A percentile compares a stretch with the other conserved stretches of the same genome.
phyloP scores from a whole-genome alignment of 2,888 invertebrate genomes.

The Dicyrtomina minuta region DNA sequence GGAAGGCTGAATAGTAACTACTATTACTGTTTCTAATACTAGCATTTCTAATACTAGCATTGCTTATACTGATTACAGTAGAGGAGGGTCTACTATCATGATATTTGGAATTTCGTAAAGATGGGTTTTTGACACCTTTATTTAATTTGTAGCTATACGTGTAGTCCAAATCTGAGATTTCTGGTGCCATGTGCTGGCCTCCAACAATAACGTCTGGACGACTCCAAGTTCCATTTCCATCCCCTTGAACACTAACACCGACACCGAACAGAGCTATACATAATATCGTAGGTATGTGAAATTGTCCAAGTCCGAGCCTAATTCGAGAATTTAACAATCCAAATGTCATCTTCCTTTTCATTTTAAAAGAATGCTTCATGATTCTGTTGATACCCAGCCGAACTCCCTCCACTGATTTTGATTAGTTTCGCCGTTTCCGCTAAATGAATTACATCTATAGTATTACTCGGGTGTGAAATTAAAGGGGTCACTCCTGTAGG shows the following conservation, averaged over 20 bases:
- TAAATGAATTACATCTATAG: too few species aligned
- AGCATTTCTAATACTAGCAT: slow-evolving; percentile 28
- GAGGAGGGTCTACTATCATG: slow-evolving; percentile 28
- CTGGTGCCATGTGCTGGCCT: slow-evolving; percentile 3
- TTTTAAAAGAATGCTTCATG: too few species aligned
- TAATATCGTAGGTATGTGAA: neutral
- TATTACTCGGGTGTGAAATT: too few species aligned
- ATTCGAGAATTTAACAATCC: neutral
- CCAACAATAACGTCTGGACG: too few species aligned
- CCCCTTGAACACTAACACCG: slow-evolving; percentile 1
- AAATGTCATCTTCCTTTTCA: slow-evolving; percentile 14
- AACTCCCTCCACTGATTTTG: too few species aligned
- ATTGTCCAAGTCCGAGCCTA: slow-evolving; percentile 5
- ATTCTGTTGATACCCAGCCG: too few species aligned
- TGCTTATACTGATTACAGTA: slow-evolving; percentile 29
- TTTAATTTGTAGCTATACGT: slow-evolving; percentile 52
- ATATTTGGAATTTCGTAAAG: slow-evolving; percentile 35
- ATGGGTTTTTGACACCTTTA: slow-evolving; percentile 43
- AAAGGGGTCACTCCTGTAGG: slow-evolving; percentile 19
- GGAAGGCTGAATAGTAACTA: slow-evolving; percentile 27
- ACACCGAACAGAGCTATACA: slow-evolving; percentile 11
- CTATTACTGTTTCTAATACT: slow-evolving; percentile 30
- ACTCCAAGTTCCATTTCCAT: neutral
- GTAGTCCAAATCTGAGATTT: slow-evolving; percentile 45
- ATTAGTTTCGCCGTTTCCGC: too few species aligned